Conservation (phyloP, 2,797 vertebrate genomes). For the Pteropus rufus region DNA sequence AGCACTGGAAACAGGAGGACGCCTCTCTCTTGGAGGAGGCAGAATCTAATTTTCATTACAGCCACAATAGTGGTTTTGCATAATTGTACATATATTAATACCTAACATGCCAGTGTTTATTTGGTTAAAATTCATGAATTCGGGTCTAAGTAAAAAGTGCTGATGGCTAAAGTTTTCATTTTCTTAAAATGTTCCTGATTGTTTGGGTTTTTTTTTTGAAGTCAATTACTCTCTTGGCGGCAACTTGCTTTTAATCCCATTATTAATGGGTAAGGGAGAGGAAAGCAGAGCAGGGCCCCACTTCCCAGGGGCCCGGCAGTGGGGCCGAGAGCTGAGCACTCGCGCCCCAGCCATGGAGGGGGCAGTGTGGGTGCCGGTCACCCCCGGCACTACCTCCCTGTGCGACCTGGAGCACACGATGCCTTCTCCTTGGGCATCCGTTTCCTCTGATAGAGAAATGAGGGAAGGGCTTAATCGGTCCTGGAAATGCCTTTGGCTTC, state of each 20-base stretch:
- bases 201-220: background rate
- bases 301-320: accelerated
- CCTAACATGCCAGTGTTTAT: slow-evolving; percentile 72
- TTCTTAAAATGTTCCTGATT: background rate
- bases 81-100: slow-evolving; percentile 80
- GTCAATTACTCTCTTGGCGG: slow-evolving; percentile 26
- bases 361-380: accelerated
- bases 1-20: slow-evolving; percentile 46
- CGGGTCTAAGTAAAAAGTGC: slow-evolving; percentile 77
- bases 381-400: background rate
- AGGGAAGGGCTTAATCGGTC: background rate
- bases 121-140: slow-evolving; percentile 81
- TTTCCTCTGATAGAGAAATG: background rate
- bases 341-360: accelerated
- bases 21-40: slow-evolving; percentile 59
- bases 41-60: slow-evolving; percentile 80
- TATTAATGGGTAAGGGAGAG: slow-evolving; percentile 48
- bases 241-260: slow-evolving; percentile 68
- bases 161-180: slow-evolving; percentile 52
- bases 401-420: background rate
- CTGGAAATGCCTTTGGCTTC: background rate
- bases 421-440: background rate
- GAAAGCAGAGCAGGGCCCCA: slow-evolving; percentile 11
- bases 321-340: accelerated
- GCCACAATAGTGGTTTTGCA: slow-evolving; percentile 76